These are phyloP conservation scores for Nothoprocta perdicaria DNA, from an alignment of 2,113 vertebrate genomes.

Conservation along the genomic window DNA sequence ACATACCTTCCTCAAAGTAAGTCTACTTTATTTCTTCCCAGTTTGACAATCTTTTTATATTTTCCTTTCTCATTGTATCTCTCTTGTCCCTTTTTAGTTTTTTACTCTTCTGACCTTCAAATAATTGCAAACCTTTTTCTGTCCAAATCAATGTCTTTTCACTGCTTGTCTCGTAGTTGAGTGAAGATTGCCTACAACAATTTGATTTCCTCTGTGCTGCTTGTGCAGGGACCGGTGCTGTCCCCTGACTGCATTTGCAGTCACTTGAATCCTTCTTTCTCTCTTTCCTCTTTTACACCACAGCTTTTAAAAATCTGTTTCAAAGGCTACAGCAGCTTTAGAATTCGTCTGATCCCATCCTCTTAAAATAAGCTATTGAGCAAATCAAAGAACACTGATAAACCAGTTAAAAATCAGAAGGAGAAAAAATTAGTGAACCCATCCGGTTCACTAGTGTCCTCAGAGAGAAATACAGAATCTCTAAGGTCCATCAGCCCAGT, in stretches of 20 bases:
- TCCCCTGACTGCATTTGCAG: not conserved
- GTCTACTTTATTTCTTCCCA: not conserved
- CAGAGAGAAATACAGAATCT: not conserved
- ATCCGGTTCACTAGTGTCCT: not conserved
- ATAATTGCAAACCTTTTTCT: not conserved
- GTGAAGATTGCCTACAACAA: not conserved
- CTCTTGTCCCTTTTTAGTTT: not conserved
- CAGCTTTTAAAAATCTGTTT: slow-evolving; percentile 32
- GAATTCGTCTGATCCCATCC: not conserved
- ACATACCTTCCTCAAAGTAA: not conserved
- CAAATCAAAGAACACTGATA: slow-evolving; percentile 58
- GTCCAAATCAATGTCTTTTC: not conserved
- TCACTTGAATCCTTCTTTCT: not conserved
- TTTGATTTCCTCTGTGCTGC: not conserved
- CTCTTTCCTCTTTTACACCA: not conserved
- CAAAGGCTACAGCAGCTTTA: not conserved
- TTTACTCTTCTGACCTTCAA: not conserved
- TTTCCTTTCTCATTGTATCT: not conserved
- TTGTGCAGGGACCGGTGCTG: not conserved
- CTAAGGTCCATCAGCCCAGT: not conserved
- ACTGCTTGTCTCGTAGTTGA: not conserved
- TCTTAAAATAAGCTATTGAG: slow-evolving; percentile 39
- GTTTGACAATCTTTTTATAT: not conserved
- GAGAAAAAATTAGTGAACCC: slow-evolving; percentile 17
- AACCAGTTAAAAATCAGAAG: slow-evolving; percentile 56